A percentile compares a stretch with the other conserved stretches of the same genome.
Evolutionary conservation across 2,797 vertebrate genomes (phyloP).

Genomic region (Chanos chanos): DNA sequence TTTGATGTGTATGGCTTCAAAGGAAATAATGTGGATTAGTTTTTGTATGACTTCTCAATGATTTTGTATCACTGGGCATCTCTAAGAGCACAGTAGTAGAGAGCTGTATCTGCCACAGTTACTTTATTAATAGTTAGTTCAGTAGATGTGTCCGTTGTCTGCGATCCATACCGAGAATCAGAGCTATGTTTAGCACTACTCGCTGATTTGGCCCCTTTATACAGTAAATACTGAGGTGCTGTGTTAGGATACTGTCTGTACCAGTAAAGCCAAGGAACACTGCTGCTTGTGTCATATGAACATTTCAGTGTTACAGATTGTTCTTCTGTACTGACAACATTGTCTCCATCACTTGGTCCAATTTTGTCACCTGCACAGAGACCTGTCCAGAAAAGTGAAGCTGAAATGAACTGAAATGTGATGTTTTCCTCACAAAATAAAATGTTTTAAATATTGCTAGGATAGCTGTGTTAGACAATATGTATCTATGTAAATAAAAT

Average conservation of each 20-base stretch:
- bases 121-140: not conserved
- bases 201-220: not conserved
- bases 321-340: not conserved
- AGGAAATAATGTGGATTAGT: not conserved
- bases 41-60: slow-evolving; percentile 12
- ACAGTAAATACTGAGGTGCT: slow-evolving; percentile 2
- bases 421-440: too few relatives aligned
- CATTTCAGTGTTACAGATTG: slow-evolving; percentile 13
- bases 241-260: too few relatives aligned
- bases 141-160: not conserved
- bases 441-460: too few relatives aligned
- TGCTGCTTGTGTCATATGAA: not conserved
- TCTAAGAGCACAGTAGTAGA: slow-evolving; percentile 27
- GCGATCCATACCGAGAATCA: not conserved
- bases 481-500: too few relatives aligned
- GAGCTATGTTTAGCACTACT: not conserved
- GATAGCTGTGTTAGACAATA: too few relatives aligned
- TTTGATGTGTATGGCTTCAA: not conserved
- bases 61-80: slow-evolving; percentile 18
- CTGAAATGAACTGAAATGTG: too few relatives aligned
- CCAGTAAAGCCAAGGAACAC: not conserved
- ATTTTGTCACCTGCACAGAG: too few relatives aligned
- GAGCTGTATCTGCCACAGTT: slow-evolving; percentile 19
- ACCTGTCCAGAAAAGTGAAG: too few relatives aligned
- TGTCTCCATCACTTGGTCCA: not conserved